phyloP scores from a whole-genome alignment of 2,888 invertebrate species.

The Polyommatus icarus region DNA sequence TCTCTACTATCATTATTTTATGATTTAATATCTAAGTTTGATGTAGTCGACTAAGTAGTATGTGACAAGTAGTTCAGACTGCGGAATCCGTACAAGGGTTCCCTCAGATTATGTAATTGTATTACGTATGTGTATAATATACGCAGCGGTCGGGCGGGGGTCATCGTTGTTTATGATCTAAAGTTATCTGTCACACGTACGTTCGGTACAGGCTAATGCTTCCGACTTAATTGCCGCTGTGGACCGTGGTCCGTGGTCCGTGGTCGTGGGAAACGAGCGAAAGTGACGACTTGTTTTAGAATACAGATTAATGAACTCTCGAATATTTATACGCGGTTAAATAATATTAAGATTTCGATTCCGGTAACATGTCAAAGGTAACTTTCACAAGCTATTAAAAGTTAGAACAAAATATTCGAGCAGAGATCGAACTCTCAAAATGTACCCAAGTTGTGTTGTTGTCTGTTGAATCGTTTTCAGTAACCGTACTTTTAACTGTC shows the following conservation, averaged over 20 bases:
- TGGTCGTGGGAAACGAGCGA: background rate
- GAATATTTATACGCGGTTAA: background rate
- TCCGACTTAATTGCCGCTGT: conserved; percentile 17
- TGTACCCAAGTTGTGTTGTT: background rate
- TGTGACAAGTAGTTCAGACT: background rate
- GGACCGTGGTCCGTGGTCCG: background rate
- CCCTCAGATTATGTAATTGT: conserved; percentile 38
- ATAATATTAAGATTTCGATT: background rate
- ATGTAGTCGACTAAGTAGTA: background rate
- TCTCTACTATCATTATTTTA: too few species aligned
- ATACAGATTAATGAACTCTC: conserved; percentile 20
- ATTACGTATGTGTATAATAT: conserved; percentile 33
- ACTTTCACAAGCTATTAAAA: conserved; percentile 10
- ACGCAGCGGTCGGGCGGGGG: conserved; percentile 22
- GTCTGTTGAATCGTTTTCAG: background rate
- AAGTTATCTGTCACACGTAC: background rate
- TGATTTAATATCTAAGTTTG: too few species aligned
- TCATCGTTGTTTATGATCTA: conserved; percentile 31
- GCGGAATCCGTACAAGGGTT: conserved; percentile 37
- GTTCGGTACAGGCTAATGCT: conserved; percentile 7
- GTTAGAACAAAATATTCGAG: background rate
- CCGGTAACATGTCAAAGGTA: conserved; percentile 2
- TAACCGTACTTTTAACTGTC: conserved; percentile 5
- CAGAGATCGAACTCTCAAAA: background rate
- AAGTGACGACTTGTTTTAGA: conserved; percentile 3